Conservation (phyloP, 2,113 vertebrate genomes). For the Ciconia maguari region DNA sequence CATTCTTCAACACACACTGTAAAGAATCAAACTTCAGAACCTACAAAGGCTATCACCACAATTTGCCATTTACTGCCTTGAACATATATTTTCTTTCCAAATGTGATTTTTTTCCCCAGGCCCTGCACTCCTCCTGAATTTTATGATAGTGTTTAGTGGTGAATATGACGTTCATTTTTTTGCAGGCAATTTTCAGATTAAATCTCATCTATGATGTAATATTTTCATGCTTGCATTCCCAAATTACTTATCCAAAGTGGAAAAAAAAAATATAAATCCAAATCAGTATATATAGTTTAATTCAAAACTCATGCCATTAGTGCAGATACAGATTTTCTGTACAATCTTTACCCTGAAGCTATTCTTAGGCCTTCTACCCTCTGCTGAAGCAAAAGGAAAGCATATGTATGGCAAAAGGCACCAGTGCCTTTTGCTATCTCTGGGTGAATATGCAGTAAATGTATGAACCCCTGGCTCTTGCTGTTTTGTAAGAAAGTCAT, state of each 20-base stretch:
- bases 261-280: not conserved
- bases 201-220: not conserved
- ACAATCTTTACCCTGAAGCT: not conserved
- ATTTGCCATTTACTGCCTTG: not conserved
- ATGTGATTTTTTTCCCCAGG: not conserved
- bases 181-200: not conserved
- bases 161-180: not conserved
- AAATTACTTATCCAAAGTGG: not conserved
- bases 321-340: constrained; percentile 8
- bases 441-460: not conserved
- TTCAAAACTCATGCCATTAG: not conserved
- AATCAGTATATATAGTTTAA: not conserved
- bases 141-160: not conserved
- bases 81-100: not conserved
- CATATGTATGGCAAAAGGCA: not conserved
- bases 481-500: not conserved
- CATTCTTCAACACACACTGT: not conserved
- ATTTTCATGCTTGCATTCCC: not conserved
- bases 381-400: not conserved
- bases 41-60: not conserved
- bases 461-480: not conserved
- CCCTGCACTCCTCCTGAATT: not conserved
- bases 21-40: not conserved
- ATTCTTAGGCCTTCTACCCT: not conserved
- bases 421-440: not conserved